A percentile compares a stretch with the other conserved stretches of the same genome.
phyloP scores from a whole-genome alignment of 2,797 vertebrate species.

The Takifugu rubripes region DNA sequence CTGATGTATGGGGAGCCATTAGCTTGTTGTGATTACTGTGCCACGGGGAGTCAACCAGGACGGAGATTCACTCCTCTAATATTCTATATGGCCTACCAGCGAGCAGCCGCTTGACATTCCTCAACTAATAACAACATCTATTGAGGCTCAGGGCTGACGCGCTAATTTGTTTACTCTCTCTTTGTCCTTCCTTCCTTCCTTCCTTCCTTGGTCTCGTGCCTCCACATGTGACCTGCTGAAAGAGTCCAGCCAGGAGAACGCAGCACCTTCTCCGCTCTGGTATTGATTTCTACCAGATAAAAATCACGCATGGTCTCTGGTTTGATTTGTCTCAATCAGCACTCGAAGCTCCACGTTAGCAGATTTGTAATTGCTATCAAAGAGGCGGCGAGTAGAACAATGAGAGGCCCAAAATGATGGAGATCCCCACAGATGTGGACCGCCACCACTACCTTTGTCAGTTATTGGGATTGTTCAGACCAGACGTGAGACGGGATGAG shows the following conservation, averaged over 20 bases:
- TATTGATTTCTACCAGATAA: conserved; percentile 54
- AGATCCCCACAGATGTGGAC: too few relatives aligned
- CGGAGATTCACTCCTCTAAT: conserved; percentile 68
- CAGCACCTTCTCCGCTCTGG: conserved; percentile 30
- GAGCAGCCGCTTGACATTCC: conserved; percentile 68
- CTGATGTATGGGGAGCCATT: conserved; percentile 74
- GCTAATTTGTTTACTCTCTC: conserved; percentile 59
- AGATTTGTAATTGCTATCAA: too few relatives aligned
- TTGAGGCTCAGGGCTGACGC: conserved; percentile 57
- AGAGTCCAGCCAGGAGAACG: conserved; percentile 9
- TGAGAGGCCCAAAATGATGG: too few relatives aligned
- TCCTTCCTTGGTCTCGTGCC: conserved; percentile 12
- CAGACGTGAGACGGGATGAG: too few relatives aligned
- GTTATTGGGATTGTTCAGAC: too few relatives aligned
- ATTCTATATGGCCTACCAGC: conserved; percentile 58
- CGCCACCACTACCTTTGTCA: too few relatives aligned
- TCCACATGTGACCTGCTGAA: conserved; percentile 22
- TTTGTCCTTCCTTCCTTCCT: conserved; percentile 24
- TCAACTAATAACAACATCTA: conserved; percentile 71
- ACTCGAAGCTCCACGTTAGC: too few relatives aligned
- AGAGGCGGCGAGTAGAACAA: too few relatives aligned
- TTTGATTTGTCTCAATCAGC: conserved; percentile 60
- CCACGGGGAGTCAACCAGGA: conserved; percentile 69
- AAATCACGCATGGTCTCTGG: conserved; percentile 35
- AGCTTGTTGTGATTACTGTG: conserved; percentile 75